Evolutionary conservation across 2,797 vertebrate genomes (phyloP), one percentile per base, ranked within the genome.

Genomic region (Luscinia luscinia): DNA sequence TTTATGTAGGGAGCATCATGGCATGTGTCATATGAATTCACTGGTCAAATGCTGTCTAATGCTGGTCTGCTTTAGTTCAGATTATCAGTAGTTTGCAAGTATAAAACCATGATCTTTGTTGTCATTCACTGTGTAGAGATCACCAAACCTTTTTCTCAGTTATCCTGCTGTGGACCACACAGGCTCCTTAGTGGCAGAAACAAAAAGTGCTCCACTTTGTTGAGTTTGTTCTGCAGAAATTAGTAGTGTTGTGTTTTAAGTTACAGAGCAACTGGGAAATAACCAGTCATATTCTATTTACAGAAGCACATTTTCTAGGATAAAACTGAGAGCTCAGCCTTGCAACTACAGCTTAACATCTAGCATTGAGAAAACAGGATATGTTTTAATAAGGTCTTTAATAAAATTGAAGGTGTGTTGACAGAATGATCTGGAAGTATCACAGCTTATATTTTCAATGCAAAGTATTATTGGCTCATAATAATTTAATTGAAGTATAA

Each of bases 11-110:
- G 91, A 95, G 72, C 92, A 95, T 96, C 74, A 23, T 90, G 95
- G 96, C 96, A 97, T 93, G 95, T 97, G 95, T 97, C 96, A 97
- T 97, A 96, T 97, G 96, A 96, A 97, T 96, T 97, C 97, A 95
- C 81, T 96, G 97, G 95, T 97, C 97, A 97, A 95, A 92, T 95
- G 91, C 94, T 97, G 32, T 96, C 94, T 93, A 86, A 77, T 89
- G 70, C 95, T 97, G 91, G 96, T 96, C 93, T 96, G 92, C 96
- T 82, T 94, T 97, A 84, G 92, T 85, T 97, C 93, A 85, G 91
- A 80, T 94, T 94, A 96, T 70, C 91, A 67, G 87, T 85, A 68
- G 72, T 82, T 87, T 96, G 51, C 90, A 91, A 96, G 86, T 77
- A 45, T 80, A 94, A 93, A 59, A 89, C 77, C 55, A n/a, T 89